Evolutionary conservation across 2,888 invertebrate genomes (phyloP).

Genomic region (Empis livida): DNA sequence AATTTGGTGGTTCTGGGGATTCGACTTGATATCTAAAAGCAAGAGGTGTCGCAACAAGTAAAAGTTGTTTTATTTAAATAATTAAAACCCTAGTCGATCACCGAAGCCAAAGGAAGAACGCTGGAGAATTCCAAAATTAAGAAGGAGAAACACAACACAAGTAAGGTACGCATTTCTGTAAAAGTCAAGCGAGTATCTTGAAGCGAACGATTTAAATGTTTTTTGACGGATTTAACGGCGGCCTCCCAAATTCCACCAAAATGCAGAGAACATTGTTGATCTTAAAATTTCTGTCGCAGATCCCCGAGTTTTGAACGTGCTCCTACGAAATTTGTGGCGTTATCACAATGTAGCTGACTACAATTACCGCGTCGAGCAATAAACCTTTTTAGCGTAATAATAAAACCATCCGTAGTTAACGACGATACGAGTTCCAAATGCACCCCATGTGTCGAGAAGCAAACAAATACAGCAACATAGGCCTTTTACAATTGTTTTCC

Average conservation of each 20-base stretch:
- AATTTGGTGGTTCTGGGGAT: too few species aligned
- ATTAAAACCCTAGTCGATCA: too few species aligned
- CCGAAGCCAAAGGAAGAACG: too few species aligned
- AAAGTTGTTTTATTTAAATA: too few species aligned
- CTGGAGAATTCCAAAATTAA: too few species aligned
- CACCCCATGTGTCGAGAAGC: slow-evolving; percentile 4
- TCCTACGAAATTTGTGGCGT: slow-evolving; percentile 10
- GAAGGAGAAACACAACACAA: too few species aligned
- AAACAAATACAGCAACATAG: slow-evolving; percentile 6
- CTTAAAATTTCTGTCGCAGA: not conserved
- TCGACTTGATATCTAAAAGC: too few species aligned
- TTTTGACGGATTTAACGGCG: not conserved
- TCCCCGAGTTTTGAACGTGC: slow-evolving; percentile 3
- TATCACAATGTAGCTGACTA: slow-evolving; percentile 6
- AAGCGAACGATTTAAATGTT: not conserved
- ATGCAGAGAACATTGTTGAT: not conserved
- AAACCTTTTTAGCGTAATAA: too few species aligned
- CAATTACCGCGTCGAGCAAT: slow-evolving; percentile 8
- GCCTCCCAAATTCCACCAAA: not conserved
- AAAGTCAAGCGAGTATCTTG: not conserved
- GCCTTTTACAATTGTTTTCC: slow-evolving; percentile 4
- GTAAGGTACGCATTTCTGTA: not conserved
- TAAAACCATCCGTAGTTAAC: slow-evolving; percentile 10
- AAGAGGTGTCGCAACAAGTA: too few species aligned
- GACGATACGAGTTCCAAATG: slow-evolving; percentile 6